Percentiles rank a stretch among this genome's conserved stretches.
Conservation (phyloP, 1,140 invertebrate genomes). For the Cotesia glomerata region DNA sequence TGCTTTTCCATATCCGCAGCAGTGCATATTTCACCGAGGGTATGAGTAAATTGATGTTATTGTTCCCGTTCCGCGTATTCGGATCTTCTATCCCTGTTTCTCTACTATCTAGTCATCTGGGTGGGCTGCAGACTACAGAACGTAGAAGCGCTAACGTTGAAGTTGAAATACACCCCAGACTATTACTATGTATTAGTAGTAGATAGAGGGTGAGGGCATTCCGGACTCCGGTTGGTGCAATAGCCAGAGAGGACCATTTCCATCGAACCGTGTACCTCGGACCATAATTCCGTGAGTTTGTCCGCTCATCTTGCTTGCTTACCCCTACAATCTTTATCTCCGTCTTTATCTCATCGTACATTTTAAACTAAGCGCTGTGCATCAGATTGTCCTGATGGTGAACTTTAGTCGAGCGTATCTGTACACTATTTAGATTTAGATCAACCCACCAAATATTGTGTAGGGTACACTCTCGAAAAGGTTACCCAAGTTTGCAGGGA, state of each 20-base stretch:
- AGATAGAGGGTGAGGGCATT: too few relatives aligned
- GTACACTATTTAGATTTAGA: too few relatives aligned
- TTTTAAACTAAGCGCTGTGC: not conserved
- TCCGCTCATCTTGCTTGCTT: constrained; percentile 1
- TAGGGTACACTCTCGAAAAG: not conserved
- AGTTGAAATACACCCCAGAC: not conserved
- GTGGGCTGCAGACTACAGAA: too few relatives aligned
- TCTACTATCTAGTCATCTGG: too few relatives aligned
- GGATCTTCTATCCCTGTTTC: not conserved
- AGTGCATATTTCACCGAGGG: constrained; percentile 27
- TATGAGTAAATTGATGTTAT: constrained; percentile 15
- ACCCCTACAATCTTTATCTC: not conserved
- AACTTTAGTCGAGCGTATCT: constrained; percentile 16
- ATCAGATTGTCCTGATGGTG: not conserved
- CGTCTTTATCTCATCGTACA: not conserved
- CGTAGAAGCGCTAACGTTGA: too few relatives aligned
- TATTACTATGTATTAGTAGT: not conserved
- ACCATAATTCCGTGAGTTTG: constrained; percentile 28
- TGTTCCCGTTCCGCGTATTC: not conserved
- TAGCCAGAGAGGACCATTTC: constrained; percentile 22
- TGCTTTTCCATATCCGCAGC: constrained; percentile 33
- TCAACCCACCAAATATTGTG: too few relatives aligned
- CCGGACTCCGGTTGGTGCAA: not conserved
- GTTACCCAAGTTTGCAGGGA: too few relatives aligned
- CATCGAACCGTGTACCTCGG: constrained; percentile 26